phyloP scores from a whole-genome alignment of 1,140 invertebrate species.

The Paraescarpia echinospica region DNA sequence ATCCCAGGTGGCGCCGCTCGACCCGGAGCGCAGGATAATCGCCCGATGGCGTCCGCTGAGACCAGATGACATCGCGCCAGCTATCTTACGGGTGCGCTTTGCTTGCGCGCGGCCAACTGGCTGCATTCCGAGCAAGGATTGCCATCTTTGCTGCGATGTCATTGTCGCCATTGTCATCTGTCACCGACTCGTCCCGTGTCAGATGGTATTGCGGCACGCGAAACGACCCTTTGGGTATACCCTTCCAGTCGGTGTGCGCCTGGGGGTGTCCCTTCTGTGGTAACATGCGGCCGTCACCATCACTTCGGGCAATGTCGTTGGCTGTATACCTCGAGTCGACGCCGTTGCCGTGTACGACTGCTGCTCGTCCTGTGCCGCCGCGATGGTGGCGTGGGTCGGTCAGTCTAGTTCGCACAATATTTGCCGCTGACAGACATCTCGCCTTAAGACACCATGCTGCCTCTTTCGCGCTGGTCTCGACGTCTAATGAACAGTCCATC shows the following conservation, averaged over 20 bases:
- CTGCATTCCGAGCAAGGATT: not conserved
- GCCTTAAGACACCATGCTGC: not conserved
- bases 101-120: not conserved
- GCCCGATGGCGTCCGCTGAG: not conserved
- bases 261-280: not conserved
- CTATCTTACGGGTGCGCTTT: not conserved
- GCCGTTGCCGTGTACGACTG: not conserved
- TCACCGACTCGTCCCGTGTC: not conserved
- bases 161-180: not conserved
- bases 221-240: not conserved
- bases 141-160: not conserved
- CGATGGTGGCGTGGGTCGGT: not conserved
- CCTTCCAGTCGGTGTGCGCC: not conserved
- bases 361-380: not conserved
- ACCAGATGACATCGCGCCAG: not conserved
- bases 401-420: not conserved
- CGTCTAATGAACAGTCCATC: not conserved
- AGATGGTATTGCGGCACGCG: no score
- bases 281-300: not conserved
- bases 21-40: not conserved
- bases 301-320: not conserved
- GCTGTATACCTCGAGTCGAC: not conserved
- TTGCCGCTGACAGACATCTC: not conserved
- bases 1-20: not conserved
- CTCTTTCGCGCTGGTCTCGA: not conserved